Conservation (phyloP, 2,113 vertebrate genomes). For the Cyprinodon tularosa region DNA sequence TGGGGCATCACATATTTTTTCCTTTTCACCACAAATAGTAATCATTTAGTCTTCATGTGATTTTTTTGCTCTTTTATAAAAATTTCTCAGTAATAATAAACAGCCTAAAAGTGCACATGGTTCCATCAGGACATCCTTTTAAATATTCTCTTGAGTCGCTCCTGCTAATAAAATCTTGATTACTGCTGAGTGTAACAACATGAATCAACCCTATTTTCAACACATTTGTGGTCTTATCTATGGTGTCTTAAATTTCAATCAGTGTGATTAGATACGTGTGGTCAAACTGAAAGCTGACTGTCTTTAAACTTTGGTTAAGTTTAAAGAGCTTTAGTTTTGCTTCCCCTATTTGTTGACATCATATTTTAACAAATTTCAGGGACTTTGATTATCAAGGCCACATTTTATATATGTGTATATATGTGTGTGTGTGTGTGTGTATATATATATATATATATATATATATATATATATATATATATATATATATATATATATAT, state of each 20-base stretch:
- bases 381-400: constrained; percentile 21
- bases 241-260: background rate
- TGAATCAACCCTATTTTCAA: constrained; percentile 1
- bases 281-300: constrained; percentile 9
- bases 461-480: too few relatives aligned
- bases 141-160: background rate
- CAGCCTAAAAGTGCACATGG: too few relatives aligned
- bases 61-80: too few relatives aligned
- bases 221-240: background rate
- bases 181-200: background rate
- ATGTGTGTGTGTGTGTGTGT: too few relatives aligned
- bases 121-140: too few relatives aligned
- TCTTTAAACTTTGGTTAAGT: constrained; percentile 20
- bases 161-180: background rate
- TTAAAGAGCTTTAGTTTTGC: constrained; percentile 15
- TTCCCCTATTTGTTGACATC: constrained; percentile 2
- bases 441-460: too few relatives aligned
- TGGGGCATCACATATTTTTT: too few relatives aligned
- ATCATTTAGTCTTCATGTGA: too few relatives aligned
- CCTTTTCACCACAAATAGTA: too few relatives aligned
- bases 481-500: too few relatives aligned
- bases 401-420: background rate
- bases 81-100: too few relatives aligned
- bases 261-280: constrained; percentile 4
- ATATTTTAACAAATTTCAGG: constrained; percentile 25